These are phyloP conservation scores for Plebejus anna DNA, from an alignment of 2,888 invertebrate species.

Conservation along the genomic window DNA sequence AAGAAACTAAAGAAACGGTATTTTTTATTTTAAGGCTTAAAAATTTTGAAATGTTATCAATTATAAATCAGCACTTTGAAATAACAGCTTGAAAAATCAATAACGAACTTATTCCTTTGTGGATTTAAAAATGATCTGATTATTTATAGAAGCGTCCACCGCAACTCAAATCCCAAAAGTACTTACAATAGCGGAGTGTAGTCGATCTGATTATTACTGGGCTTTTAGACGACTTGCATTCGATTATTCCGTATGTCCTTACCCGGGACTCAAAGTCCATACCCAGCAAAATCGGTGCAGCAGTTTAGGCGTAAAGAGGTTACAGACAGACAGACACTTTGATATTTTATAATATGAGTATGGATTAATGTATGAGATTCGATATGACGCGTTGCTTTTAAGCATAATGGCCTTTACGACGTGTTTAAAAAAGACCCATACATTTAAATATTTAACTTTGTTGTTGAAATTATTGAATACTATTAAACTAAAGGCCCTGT, in stretches of 20 bases:
- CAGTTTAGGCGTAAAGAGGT: no score
- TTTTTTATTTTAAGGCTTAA: no score
- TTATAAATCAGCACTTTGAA: neutral
- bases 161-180: neutral
- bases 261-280: no score
- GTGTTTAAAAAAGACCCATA: neutral
- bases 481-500: neutral
- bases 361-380: neutral
- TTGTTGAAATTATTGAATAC: neutral
- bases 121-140: neutral
- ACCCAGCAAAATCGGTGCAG: no score
- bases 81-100: neutral
- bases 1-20: no score
- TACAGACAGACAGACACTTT: no score
- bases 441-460: neutral
- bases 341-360: no score
- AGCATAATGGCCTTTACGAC: neutral
- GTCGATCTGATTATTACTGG: neutral
- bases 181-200: neutral
- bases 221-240: no score
- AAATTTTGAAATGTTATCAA: no score
- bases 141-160: neutral
- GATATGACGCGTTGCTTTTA: no score
- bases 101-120: neutral
- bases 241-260: no score